phyloP scores from a whole-genome alignment of 2,113 vertebrate species.

The Saimiri boliviensis region DNA sequence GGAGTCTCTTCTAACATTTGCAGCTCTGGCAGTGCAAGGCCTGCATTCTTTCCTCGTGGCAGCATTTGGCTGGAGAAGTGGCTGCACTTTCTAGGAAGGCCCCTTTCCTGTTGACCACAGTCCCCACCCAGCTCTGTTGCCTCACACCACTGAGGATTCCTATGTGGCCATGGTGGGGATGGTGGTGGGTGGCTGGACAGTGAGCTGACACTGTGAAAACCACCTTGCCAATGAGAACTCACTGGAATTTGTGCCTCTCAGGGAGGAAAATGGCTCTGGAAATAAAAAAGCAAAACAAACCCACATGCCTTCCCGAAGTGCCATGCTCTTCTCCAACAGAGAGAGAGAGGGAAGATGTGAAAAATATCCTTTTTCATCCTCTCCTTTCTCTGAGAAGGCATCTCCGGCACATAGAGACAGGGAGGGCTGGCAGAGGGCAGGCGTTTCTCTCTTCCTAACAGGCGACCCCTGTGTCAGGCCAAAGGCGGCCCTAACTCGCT shows the following conservation, averaged over 20 bases:
- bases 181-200: accelerated
- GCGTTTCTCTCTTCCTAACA: neutral
- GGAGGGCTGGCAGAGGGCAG: neutral
- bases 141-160: neutral
- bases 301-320: neutral
- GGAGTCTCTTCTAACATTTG: neutral
- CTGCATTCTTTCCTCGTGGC: neutral
- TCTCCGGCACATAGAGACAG: neutral
- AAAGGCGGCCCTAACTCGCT: neutral
- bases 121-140: neutral
- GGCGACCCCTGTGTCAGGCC: neutral
- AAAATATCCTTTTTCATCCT: neutral
- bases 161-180: too few relatives aligned
- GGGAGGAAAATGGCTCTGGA: neutral
- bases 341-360: neutral
- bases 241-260: neutral
- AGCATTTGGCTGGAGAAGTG: neutral
- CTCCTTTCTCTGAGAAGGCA: neutral
- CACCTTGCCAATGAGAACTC: neutral
- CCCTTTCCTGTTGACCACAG: neutral
- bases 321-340: neutral
- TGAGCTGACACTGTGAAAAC: neutral
- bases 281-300: neutral
- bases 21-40: neutral
- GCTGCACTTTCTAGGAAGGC: neutral